Percentiles rank a stretch among this genome's conserved stretches.
phyloP scores from a whole-genome alignment of 2,888 invertebrate genomes.

The Heteromurus nitidus region DNA sequence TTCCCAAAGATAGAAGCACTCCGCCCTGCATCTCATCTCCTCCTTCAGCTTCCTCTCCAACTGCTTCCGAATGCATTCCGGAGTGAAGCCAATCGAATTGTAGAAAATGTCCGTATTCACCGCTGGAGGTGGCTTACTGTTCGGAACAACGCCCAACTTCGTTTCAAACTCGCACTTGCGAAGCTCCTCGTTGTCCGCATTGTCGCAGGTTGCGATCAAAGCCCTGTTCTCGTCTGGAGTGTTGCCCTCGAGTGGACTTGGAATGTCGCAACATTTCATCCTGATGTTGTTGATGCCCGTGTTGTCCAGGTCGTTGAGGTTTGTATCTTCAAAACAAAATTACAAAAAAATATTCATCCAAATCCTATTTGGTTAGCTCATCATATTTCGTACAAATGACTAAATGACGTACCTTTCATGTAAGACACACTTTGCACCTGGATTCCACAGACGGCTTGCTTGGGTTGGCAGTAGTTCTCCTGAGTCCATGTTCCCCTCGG shows the following conservation, averaged over 20 bases:
- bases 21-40: not conserved
- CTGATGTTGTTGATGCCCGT: constrained; percentile 49
- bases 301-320: constrained; percentile 33
- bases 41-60: constrained; percentile 7
- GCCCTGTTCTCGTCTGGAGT: constrained; percentile 39
- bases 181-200: constrained; percentile 27
- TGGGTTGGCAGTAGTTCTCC: constrained; percentile 33
- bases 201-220: constrained; percentile 40
- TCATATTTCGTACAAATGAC: not conserved
- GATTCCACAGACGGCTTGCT: constrained; percentile 58
- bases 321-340: constrained; percentile 21
- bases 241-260: constrained; percentile 35
- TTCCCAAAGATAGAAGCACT: constrained; percentile 20
- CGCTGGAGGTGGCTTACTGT: not conserved
- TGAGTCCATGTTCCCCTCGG: constrained; percentile 28
- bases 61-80: constrained; percentile 3
- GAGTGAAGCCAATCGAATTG: constrained; percentile 44
- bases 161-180: constrained; percentile 51
- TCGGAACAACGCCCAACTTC: constrained; percentile 13
- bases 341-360: not conserved
- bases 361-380: not conserved
- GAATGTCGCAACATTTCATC: constrained; percentile 53
- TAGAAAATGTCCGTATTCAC: constrained; percentile 44
- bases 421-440: constrained; percentile 43
- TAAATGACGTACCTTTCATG: constrained; percentile 21